phyloP scores from a whole-genome alignment of 2,797 vertebrate genomes.

The Eremophila alpestris region DNA sequence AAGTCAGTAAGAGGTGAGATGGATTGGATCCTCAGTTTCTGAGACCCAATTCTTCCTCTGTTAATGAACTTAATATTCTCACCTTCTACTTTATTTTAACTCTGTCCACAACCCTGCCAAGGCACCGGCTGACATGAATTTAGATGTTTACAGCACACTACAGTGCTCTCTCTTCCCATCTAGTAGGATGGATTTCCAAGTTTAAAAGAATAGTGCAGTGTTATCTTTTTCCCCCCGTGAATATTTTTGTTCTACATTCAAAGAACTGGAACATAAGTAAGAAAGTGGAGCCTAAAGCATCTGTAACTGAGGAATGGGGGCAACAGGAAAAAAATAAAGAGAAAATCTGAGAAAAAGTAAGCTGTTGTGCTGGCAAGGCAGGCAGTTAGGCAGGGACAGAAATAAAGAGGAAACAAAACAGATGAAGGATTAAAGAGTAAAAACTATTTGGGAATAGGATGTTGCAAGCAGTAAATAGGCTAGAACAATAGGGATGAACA shows the following conservation, averaged over 20 bases:
- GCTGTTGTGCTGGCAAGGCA: neutral
- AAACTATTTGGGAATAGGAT: neutral
- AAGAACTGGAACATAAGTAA: neutral
- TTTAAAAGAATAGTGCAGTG: neutral
- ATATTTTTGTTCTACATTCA: neutral
- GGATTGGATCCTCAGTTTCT: neutral
- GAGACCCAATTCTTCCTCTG: neutral
- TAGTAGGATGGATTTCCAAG: neutral
- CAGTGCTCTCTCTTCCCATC: neutral
- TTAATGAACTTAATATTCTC: neutral
- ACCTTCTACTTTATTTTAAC: neutral
- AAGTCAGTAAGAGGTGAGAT: neutral
- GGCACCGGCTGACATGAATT: neutral
- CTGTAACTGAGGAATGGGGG: neutral
- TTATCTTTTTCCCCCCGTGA: rapidly evolving
- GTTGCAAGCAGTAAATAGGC: conserved; percentile 6
- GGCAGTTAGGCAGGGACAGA: neutral
- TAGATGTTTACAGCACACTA: neutral
- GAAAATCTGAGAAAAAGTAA: neutral
- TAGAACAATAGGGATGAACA: conserved; percentile 26
- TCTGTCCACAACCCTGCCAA: neutral
- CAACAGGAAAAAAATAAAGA: neutral
- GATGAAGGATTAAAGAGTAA: conserved; percentile 17
- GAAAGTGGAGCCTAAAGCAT: neutral
- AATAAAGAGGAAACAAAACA: neutral